Conservation (phyloP, 1,140 invertebrate species). For the Heterodera schachtii region DNA sequence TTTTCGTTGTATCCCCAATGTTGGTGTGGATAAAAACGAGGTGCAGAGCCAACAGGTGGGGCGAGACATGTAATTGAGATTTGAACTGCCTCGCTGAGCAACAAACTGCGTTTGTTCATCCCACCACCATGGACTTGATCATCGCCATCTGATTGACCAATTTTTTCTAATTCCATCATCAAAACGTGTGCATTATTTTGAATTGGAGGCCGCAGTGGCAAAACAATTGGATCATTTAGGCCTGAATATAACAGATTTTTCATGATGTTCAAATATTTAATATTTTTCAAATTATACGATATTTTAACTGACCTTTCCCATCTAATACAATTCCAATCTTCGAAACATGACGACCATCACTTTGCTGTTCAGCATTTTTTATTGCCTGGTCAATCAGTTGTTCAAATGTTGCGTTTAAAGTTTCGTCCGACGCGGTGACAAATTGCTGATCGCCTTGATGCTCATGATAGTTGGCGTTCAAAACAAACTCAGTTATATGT, state of each 20-base stretch:
- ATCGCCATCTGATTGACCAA: not conserved
- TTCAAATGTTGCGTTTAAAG: not conserved
- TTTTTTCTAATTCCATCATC: not conserved
- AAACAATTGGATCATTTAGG: not conserved
- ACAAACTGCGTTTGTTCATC: not conserved
- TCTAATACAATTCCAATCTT: no score
- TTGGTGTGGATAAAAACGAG: not conserved
- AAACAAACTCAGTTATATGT: not conserved
- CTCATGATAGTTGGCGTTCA: not conserved
- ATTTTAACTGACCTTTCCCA: no score
- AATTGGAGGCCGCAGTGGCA: not conserved
- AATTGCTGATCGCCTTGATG: not conserved
- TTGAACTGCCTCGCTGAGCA: not conserved
- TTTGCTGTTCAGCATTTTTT: no score
- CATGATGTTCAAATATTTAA: not conserved
- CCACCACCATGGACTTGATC: not conserved
- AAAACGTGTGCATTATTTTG: not conserved
- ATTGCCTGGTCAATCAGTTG: no score
- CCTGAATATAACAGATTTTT: no score
- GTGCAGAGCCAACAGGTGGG: no score
- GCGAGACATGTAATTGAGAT: not conserved
- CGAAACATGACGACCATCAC: no score
- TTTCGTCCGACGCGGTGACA: not conserved
- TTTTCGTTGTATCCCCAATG: not conserved
- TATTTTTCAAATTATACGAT: not conserved